Conservation (phyloP, 2,888 invertebrate genomes). For the Ectemnius continuus region DNA sequence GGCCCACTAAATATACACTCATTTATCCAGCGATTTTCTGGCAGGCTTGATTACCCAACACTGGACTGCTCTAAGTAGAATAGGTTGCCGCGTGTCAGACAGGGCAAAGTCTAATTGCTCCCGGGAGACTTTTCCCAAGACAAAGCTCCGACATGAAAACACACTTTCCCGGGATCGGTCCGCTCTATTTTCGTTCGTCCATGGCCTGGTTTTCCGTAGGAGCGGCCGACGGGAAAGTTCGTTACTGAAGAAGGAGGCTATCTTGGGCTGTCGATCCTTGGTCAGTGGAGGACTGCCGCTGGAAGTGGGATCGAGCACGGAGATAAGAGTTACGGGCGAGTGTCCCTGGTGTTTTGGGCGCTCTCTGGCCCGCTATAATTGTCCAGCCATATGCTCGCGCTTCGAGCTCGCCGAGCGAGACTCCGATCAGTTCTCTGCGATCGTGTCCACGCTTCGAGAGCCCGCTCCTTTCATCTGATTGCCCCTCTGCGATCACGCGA, state of each 20-base stretch:
- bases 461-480: conserved; percentile 50
- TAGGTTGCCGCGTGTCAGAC: background rate
- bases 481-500: conserved; percentile 54
- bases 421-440: conserved; percentile 33
- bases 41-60: conserved; percentile 8
- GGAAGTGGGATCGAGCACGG: conserved; percentile 48
- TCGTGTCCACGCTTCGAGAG: conserved; percentile 25
- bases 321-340: conserved; percentile 46
- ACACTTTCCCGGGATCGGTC: conserved; percentile 18
- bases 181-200: conserved; percentile 8
- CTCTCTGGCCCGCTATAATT: conserved; percentile 64
- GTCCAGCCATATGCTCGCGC: conserved; percentile 70
- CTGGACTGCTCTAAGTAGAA: background rate
- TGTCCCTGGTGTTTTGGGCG: conserved; percentile 56
- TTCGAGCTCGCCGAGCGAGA: conserved; percentile 61
- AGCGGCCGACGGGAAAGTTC: conserved; percentile 31
- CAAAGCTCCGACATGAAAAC: conserved; percentile 23
- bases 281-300: conserved; percentile 27
- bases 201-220: background rate
- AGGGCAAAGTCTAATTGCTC: conserved; percentile 2
- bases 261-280: conserved; percentile 23
- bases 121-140: background rate
- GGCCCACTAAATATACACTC: background rate
- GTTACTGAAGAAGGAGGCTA: conserved; percentile 33
- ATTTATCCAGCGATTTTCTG: conserved; percentile 10